Evolutionary conservation across 2,797 vertebrate species (phyloP).

Genomic region (Danio jaintianensis): DNA sequence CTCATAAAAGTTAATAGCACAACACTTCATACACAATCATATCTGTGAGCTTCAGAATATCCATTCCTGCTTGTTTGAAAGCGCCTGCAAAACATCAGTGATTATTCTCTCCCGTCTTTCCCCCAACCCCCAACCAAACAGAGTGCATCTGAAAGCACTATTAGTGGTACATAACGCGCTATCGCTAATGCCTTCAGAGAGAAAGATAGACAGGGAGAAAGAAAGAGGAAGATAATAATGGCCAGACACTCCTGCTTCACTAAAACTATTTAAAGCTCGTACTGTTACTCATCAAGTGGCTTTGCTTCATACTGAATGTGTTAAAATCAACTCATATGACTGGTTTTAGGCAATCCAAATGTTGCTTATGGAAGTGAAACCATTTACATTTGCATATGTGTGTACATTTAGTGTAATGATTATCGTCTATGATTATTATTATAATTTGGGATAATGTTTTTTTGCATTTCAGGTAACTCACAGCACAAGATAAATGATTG

Average conservation of each 20-base stretch:
- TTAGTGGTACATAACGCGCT: slow-evolving; percentile 32
- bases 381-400: background rate
- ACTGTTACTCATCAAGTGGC: background rate
- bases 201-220: background rate
- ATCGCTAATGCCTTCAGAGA: slow-evolving; percentile 6
- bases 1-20: background rate
- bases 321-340: background rate
- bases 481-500: too few species aligned
- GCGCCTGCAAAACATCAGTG: slow-evolving; percentile 3
- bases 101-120: background rate
- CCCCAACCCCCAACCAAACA: background rate
- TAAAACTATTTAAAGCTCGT: slow-evolving; percentile 3
- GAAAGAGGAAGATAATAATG: background rate
- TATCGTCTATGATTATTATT: too few species aligned
- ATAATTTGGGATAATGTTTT: too few species aligned
- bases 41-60: background rate
- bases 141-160: slow-evolving; percentile 37
- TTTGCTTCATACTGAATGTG: background rate
- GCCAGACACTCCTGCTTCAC: background rate
- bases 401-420: background rate
- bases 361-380: background rate
- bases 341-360: background rate
- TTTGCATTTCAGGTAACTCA: too few species aligned
- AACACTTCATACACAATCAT: too few species aligned
- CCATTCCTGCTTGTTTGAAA: slow-evolving; percentile 16